phyloP scores from a whole-genome alignment of 1,140 invertebrate genomes.

The Tetranychus cinnabarinus region DNA sequence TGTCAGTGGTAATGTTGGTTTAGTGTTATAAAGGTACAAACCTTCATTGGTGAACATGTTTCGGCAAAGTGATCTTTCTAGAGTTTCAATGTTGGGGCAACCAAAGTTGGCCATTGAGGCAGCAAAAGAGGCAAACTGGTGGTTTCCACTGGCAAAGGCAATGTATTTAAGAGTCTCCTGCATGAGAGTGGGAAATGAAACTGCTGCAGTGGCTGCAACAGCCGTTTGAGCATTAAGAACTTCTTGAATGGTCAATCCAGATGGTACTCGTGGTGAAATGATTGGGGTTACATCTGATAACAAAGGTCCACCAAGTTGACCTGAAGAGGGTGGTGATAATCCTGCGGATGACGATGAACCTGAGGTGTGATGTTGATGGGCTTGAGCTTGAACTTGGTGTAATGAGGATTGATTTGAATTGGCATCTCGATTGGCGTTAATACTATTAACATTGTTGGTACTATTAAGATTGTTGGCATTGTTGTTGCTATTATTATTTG shows the following conservation, averaged over 20 bases:
- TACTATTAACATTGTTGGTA: background rate
- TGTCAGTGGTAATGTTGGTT: too few relatives aligned
- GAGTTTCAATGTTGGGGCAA: background rate
- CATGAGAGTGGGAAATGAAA: conserved; percentile 10
- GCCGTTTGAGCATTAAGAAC: conserved; percentile 2
- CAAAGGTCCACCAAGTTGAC: too few relatives aligned
- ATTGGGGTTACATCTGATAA: background rate
- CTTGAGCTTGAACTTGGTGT: background rate
- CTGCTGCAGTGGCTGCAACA: conserved; percentile 6
- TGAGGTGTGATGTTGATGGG: background rate
- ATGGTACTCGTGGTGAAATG: background rate
- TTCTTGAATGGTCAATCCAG: conserved; percentile 4
- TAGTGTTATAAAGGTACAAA: too few relatives aligned
- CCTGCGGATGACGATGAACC: background rate
- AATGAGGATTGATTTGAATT: background rate
- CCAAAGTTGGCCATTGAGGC: conserved; percentile 8
- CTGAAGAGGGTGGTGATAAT: background rate
- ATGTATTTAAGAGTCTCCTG: conserved; percentile 16
- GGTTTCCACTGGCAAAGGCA: conserved; percentile 10
- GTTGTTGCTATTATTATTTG: background rate
- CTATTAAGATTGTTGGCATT: background rate
- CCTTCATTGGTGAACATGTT: background rate
- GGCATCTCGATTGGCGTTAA: background rate
- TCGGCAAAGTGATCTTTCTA: conserved; percentile 1
- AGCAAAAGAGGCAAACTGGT: conserved; percentile 14